Conservation (phyloP, 2,113 vertebrate species). For the Epinephelus moara region DNA sequence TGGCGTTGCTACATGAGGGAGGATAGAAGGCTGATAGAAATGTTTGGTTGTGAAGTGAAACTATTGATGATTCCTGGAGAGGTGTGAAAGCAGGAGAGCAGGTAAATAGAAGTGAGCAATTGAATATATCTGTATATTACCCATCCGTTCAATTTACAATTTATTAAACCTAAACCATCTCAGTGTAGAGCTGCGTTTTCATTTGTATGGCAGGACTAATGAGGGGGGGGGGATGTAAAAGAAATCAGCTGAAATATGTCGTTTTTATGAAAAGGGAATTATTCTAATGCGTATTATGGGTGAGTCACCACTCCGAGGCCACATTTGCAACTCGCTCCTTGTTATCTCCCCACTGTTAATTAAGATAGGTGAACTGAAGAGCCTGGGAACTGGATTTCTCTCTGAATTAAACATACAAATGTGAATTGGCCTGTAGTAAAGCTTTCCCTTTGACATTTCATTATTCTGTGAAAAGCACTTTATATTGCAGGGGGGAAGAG, state of each 20-base stretch:
- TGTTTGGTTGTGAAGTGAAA: background rate
- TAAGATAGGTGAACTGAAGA: conserved; percentile 63
- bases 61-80: background rate
- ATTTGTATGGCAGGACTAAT: conserved; percentile 44
- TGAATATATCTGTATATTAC: background rate
- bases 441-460: conserved; percentile 7
- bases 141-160: background rate
- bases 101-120: conserved; percentile 4
- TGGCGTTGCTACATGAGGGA: background rate
- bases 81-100: background rate
- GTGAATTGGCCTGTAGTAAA: conserved; percentile 8
- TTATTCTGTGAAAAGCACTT: conserved; percentile 4
- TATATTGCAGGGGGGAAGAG: background rate
- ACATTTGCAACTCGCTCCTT: conserved; percentile 61
- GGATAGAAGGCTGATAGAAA: background rate
- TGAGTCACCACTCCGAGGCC: conserved; percentile 59
- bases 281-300: conserved; percentile 59
- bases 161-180: conserved; percentile 7
- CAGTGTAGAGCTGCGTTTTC: conserved; percentile 7
- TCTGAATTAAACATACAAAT: conserved; percentile 55
- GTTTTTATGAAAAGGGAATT: conserved; percentile 68
- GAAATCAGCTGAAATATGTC: conserved; percentile 62
- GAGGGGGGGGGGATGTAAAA: conserved; percentile 43
- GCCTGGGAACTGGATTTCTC: conserved; percentile 56
- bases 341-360: conserved; percentile 71